Conservation (phyloP, 2,888 invertebrate species). For the Tubulanus polymorphus region DNA sequence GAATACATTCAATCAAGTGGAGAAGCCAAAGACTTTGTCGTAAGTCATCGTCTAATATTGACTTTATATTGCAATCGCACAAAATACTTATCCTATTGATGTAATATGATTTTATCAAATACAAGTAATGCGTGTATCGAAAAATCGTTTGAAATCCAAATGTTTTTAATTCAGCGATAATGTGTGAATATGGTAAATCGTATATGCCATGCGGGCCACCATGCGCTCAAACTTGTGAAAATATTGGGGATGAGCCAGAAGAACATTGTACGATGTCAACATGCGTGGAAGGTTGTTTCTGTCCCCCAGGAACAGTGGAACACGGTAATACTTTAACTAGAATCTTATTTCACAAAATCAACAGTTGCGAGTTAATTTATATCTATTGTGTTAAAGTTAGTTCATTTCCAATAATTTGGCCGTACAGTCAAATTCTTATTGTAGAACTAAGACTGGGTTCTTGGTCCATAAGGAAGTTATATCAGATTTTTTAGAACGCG, state of each 20-base stretch:
- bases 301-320: constrained; percentile 18
- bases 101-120: not conserved
- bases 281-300: constrained; percentile 28
- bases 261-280: constrained; percentile 18
- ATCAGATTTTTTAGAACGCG: no score
- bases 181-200: constrained; percentile 76
- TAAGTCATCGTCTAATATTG: constrained; percentile 57
- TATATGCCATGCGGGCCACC: constrained; percentile 78
- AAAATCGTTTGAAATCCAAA: not conserved
- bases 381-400: no score
- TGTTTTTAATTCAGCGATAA: constrained; percentile 64
- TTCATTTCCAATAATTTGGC: no score
- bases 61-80: no score
- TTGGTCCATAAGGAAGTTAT: not conserved
- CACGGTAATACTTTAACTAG: no score
- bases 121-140: no score
- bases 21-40: constrained; percentile 75
- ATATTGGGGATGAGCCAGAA: constrained; percentile 18
- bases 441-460: no score
- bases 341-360: no score
- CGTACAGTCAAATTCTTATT: no score
- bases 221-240: constrained; percentile 71
- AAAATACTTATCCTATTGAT: not conserved
- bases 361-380: no score
- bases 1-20: constrained; percentile 74